Evolutionary conservation across 2,113 vertebrate genomes (phyloP), one percentile per base, ranked within the genome.

Genomic region (Chaetodon trifascialis): DNA sequence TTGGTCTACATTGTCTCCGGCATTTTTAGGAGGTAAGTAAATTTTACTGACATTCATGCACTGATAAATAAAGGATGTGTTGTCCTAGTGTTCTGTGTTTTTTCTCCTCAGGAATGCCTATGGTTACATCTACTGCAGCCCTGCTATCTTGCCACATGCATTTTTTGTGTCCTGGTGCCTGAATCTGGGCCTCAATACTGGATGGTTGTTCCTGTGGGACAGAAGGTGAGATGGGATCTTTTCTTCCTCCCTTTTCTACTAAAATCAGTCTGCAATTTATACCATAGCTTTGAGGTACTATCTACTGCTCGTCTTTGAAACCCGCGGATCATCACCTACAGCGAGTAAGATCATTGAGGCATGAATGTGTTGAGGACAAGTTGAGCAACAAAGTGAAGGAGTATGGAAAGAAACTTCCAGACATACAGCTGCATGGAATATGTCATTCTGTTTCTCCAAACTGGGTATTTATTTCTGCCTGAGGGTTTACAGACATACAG

Each of bases 201-300:
- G 47, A 55, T 95, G 94, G 94, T 75, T 95, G 30, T 81, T 95
- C 67, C 84, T 95, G 47, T 95, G 94, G 94, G 94, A 95, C 88
- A 92, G 92, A 88, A 81, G 83, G 94, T 95, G 73, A 85, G 88
- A 72, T n/a, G 19, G 8, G 8, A 58, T 0, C 1, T 60, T 25
- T 62, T 70, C 7, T 46, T 36, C 7, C 21, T 11, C 7, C 12
- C 1, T 60, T 60, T 40, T 60, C 0, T 8, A 21, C n/a, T 69
- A 11, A 59, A 52, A 10, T 59, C 7, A 55, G n/a, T 46, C 9
- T 14, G 34, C 5, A 52, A 5, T 64, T 7, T 38, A 40, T 25
- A 10, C 21, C 10, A 54, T 40, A 4, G 14, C 9, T 14, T 12
- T 63, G 3, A 25, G 34, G 25, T 25, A 51, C 0, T 8, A 49